phyloP scores from a whole-genome alignment of 2,888 invertebrate genomes.

The Mylabris sibirica region DNA sequence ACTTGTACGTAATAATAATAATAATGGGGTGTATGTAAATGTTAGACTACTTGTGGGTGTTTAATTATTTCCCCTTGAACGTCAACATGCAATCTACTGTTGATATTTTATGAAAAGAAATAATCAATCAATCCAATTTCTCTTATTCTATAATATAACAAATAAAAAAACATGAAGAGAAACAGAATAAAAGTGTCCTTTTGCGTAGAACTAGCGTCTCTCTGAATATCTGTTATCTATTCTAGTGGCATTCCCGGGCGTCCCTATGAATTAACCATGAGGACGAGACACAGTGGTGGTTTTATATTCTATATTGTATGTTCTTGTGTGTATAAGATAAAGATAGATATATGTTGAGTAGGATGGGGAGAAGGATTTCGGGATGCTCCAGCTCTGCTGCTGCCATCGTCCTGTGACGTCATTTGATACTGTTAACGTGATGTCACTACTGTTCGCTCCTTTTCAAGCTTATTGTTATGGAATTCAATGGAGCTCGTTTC shows the following conservation, averaged over 20 bases:
- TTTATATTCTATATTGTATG: not conserved
- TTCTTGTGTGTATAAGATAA: not conserved
- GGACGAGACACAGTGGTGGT: not conserved
- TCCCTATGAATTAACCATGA: conserved; percentile 5
- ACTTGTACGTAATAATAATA: not conserved
- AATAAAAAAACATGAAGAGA: not conserved
- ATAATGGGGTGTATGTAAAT: not conserved
- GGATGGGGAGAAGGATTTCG: not conserved
- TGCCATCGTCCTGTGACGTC: conserved; percentile 10
- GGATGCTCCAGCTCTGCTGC: not conserved
- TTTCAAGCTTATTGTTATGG: not conserved
- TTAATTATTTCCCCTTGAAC: not conserved
- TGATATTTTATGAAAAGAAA: not conserved
- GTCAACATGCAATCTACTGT: not conserved
- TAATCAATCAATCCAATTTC: not conserved
- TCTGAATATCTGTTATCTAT: not conserved
- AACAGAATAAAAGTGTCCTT: not conserved
- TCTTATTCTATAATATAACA: not conserved
- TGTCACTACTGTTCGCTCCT: not conserved
- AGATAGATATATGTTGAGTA: not conserved
- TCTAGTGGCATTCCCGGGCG: not conserved
- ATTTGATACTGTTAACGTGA: not conserved
- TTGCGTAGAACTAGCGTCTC: not conserved
- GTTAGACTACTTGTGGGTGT: not conserved
- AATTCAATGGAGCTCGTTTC: too few species aligned